phyloP scores from a whole-genome alignment of 35 echinoderm and acorn worm genomes.

The Ptychodera flava region DNA sequence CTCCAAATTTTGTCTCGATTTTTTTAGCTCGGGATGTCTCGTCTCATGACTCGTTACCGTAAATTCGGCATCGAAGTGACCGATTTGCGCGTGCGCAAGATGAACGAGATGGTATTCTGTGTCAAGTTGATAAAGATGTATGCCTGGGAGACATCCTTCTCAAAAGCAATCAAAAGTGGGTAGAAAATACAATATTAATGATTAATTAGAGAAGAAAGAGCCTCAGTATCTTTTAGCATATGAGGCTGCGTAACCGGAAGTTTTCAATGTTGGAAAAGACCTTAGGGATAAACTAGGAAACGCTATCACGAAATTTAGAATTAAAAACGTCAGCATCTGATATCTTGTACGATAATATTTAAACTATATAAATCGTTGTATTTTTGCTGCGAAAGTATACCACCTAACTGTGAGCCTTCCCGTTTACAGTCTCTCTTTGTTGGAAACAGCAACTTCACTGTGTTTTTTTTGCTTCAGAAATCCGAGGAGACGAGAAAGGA shows the following conservation, averaged over 20 bases:
- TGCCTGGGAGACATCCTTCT: conserved; percentile 14
- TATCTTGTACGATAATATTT: background rate
- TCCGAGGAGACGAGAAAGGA: background rate
- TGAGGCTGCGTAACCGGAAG: background rate
- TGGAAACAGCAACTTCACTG: too few species aligned
- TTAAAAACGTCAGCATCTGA: background rate
- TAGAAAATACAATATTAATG: background rate
- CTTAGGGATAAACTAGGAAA: background rate
- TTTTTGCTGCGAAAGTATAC: too few species aligned
- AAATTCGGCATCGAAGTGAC: background rate
- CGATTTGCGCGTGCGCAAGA: conserved; percentile 9
- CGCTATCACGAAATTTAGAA: background rate
- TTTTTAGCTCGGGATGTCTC: background rate
- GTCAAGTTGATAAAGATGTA: conserved; percentile 17
- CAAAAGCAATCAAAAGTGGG: conserved; percentile 3
- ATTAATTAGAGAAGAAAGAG: background rate
- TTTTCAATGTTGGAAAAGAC: background rate
- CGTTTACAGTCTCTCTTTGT: too few species aligned
- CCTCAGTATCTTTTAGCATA: background rate
- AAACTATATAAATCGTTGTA: too few species aligned
- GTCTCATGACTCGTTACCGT: background rate
- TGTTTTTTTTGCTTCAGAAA: background rate
- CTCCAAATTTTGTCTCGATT: too few species aligned
- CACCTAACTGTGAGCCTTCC: too few species aligned
- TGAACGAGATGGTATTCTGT: conserved; percentile 8